These are phyloP conservation scores for Macrochelys suwanniensis DNA, from an alignment of 2,797 vertebrate genomes.

Conservation along the genomic window DNA sequence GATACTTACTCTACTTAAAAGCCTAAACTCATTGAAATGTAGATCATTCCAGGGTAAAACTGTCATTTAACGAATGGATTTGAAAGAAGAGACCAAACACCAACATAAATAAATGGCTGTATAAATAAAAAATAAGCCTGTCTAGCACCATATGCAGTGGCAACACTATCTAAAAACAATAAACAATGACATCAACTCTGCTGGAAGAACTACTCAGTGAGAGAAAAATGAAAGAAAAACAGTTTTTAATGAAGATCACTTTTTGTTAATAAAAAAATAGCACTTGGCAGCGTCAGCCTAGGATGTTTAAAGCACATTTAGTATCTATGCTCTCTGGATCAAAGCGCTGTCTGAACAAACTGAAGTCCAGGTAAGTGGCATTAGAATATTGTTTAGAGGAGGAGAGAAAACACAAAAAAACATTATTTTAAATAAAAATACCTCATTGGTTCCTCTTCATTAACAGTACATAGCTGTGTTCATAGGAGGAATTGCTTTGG, in stretches of 20 bases:
- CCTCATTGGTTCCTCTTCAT: slow-evolving; percentile 44
- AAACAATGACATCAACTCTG: slow-evolving; percentile 30
- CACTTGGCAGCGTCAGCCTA: accelerated
- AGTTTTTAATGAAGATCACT: slow-evolving; percentile 42
- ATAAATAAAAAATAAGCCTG: slow-evolving; percentile 77
- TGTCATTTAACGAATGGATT: slow-evolving; percentile 42
- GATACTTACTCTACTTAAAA: slow-evolving; percentile 36
- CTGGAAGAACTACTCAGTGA: not conserved
- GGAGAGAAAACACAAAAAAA: not conserved
- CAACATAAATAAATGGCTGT: slow-evolving; percentile 75
- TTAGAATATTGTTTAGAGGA: not conserved
- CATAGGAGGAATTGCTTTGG: not conserved
- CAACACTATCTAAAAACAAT: slow-evolving; percentile 52
- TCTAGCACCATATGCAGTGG: slow-evolving; percentile 21
- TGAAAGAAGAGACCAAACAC: slow-evolving; percentile 68
- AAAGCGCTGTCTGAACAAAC: not conserved
- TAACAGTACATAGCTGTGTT: not conserved
- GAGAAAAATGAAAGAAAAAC: slow-evolving; percentile 21
- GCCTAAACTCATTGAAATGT: slow-evolving; percentile 50
- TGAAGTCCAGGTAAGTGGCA: not conserved
- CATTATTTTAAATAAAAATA: slow-evolving; percentile 42
- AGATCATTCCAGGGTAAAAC: slow-evolving; percentile 23
- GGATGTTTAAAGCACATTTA: slow-evolving; percentile 5
- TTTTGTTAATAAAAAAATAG: slow-evolving; percentile 38
- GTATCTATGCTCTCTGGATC: slow-evolving; percentile 17